These are phyloP conservation scores for Agriopis marginaria DNA, from an alignment of 2,888 invertebrate genomes.

Conservation along the genomic window DNA sequence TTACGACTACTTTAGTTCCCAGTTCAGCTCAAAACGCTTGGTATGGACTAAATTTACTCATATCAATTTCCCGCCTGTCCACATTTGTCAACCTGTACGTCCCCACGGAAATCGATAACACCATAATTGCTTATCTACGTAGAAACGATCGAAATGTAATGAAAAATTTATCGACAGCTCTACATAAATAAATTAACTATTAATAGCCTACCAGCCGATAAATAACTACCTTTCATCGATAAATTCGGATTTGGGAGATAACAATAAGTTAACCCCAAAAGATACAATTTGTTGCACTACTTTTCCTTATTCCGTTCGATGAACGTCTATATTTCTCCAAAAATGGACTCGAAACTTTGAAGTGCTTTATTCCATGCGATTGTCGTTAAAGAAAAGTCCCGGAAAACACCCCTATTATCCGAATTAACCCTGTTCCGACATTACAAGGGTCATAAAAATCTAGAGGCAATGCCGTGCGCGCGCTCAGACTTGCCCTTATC, in stretches of 20 bases:
- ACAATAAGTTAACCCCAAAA: slow-evolving; percentile 3
- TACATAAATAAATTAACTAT: slow-evolving; percentile 28
- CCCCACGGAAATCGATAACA: slow-evolving; percentile 22
- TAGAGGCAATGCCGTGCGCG: slow-evolving; percentile 19
- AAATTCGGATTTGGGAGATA: slow-evolving; percentile 12
- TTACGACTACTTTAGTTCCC: slow-evolving; percentile 10
- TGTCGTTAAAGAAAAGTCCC: slow-evolving; percentile 31
- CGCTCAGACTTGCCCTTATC: slow-evolving; percentile 10
- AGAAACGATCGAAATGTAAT: slow-evolving; percentile 32
- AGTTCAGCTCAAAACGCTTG: background rate
- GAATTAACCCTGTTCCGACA: slow-evolving; percentile 29
- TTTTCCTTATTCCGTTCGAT: background rate
- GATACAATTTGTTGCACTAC: background rate
- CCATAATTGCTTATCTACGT: slow-evolving; percentile 24
- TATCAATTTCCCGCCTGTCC: slow-evolving; percentile 3
- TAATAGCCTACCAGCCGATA: slow-evolving; percentile 5
- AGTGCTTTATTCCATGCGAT: slow-evolving; percentile 25
- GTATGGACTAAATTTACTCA: background rate
- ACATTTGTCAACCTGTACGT: slow-evolving; percentile 6
- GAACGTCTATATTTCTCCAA: slow-evolving; percentile 8
- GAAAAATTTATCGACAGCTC: slow-evolving; percentile 22
- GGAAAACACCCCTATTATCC: slow-evolving; percentile 25
- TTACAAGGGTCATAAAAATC: slow-evolving; percentile 29
- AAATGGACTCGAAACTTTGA: slow-evolving; percentile 4
- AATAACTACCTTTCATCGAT: slow-evolving; percentile 15